Percentiles rank a stretch among this genome's conserved stretches.
These are phyloP conservation scores for Grantiella picta DNA, from an alignment of 2,113 vertebrate genomes.

Conservation along the genomic window DNA sequence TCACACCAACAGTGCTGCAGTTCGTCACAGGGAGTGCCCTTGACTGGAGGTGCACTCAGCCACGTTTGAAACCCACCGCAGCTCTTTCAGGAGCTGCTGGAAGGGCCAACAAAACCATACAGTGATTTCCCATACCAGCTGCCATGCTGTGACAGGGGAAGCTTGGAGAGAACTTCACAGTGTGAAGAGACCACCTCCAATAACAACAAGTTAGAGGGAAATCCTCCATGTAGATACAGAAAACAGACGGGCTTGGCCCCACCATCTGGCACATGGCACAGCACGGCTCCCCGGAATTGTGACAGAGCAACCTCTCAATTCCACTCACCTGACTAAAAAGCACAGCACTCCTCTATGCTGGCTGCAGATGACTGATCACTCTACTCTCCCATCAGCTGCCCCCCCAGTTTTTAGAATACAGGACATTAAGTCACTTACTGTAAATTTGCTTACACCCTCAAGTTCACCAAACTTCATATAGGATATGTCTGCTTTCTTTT, in stretches of 20 bases:
- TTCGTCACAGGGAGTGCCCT: neutral
- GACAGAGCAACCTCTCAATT: neutral
- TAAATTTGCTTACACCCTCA: constrained; percentile 83
- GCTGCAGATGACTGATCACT: neutral
- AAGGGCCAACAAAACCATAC: neutral
- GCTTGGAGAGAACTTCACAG: neutral
- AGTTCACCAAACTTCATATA: constrained; percentile 87
- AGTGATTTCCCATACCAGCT: neutral
- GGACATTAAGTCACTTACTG: constrained; percentile 73
- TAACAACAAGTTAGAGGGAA: neutral
- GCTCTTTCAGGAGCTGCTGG: neutral
- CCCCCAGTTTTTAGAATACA: neutral
- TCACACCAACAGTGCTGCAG: neutral
- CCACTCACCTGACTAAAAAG: neutral
- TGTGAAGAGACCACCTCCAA: neutral
- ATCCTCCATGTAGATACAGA: neutral
- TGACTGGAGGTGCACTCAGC: neutral
- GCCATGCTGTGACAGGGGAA: neutral
- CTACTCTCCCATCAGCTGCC: neutral
- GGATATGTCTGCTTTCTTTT: constrained; percentile 92
- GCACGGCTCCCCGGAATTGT: neutral
- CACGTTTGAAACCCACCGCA: rapidly evolving
- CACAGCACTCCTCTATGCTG: neutral
- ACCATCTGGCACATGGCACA: neutral
- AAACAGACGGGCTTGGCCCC: neutral